Base-by-base conservation (phyloP, 2,797 vertebrate species). In the Dromococcyx pavoninus region DNA sequence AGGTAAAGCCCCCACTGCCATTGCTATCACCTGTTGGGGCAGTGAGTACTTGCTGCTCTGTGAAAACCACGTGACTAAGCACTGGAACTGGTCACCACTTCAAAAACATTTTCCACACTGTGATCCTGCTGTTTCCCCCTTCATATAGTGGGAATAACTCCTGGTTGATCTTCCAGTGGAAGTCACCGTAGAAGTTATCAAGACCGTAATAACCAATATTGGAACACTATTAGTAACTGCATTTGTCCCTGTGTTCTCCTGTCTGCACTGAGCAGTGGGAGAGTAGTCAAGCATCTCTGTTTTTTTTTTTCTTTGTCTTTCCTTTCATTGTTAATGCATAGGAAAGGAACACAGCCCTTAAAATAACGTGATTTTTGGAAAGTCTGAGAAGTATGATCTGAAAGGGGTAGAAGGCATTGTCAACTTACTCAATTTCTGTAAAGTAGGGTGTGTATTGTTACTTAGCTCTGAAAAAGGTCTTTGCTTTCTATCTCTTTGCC, bases 1-100 rank as follows among this genome's bases (percentile, higher is more conserved):
- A 58, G 30, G 32, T 41, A 66, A 82, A 88, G 17, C 10, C 27
- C 13, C 6, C 0, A 0, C 32, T 79, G 51, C 39, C 0, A 0
- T 35, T 90, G 62, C 51, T 35, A 50, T 73, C 27, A n/a, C 2
- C 19, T n/a, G 6, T 69, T 89, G 78, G 30, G 23, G 37, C 51
- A 33, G 22, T 3, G 41, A 64, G 11, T 69, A 33, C 27, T 61
- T 65, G 9, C 9, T 8, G 3, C 5, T 54, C 13, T 58, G 51
- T 85, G 71, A 76, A 66, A 89, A 58, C 48, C 5, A 0, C 35
- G 21, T 41, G 37, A 50, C 43, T 39, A 62, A 58, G 24, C 1
- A 7, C 56, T 62, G 60, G 64, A 60, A 46, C 14, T 70, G 23
- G 51, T 85, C 5, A 2, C 23, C 33, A 32, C 41, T 82, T 79